Evolutionary conservation across 2,888 invertebrate genomes (phyloP).

Genomic region (Tupiocoris notatus): DNA sequence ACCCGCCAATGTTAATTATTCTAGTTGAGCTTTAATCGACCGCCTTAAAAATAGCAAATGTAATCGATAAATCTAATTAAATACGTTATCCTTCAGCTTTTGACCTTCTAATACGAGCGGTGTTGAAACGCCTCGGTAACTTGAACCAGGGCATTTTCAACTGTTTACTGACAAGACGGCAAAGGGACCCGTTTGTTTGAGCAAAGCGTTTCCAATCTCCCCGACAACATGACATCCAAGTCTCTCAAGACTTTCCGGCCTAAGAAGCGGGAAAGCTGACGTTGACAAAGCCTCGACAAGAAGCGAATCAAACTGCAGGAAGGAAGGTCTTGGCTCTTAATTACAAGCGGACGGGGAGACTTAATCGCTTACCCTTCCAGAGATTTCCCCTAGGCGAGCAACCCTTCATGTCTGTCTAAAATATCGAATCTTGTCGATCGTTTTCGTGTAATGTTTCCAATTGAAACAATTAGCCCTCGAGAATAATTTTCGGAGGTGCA

Average conservation of each 20-base stretch:
- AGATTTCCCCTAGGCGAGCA: not conserved
- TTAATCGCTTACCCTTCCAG: not conserved
- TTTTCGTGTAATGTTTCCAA: no score
- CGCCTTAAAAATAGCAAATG: no score
- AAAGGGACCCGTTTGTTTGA: slow-evolving; percentile 7
- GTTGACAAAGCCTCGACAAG: slow-evolving; percentile 33
- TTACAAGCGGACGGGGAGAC: slow-evolving; percentile 1
- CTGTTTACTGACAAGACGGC: slow-evolving; percentile 15
- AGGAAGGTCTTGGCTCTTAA: slow-evolving; percentile 19
- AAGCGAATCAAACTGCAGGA: not conserved
- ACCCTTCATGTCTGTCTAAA: no score
- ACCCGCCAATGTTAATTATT: no score
- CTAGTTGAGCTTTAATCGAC: no score
- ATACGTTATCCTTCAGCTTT: no score
- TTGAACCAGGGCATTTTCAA: not conserved
- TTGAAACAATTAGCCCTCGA: no score
- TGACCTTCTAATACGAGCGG: no score
- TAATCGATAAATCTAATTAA: no score
- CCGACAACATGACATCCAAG: slow-evolving; percentile 15
- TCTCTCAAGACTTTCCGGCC: slow-evolving; percentile 21
- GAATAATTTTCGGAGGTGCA: no score
- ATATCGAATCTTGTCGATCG: no score
- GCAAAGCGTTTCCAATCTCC: slow-evolving; percentile 4
- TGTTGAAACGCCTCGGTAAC: not conserved
- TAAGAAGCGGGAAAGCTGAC: slow-evolving; percentile 23